Evolutionary conservation across 2,797 vertebrate species (phyloP).

Genomic region (Anniella stebbinsi): DNA sequence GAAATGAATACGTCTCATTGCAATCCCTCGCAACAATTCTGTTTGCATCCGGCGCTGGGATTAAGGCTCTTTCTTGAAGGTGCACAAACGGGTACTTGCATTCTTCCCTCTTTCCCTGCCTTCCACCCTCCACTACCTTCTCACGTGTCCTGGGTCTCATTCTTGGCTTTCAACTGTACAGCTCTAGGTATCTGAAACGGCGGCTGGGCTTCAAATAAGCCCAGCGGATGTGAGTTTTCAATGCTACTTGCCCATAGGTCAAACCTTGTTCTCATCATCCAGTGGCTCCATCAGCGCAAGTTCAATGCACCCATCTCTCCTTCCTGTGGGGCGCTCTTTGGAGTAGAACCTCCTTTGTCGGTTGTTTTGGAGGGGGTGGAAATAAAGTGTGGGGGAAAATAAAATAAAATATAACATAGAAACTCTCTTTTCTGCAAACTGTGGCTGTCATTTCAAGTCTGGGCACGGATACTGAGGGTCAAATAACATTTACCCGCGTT

Average conservation of each 20-base stretch:
- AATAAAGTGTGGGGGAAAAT: neutral
- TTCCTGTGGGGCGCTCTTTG: conserved; percentile 63
- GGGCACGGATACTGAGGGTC: conserved; percentile 40
- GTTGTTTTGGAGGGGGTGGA: conserved; percentile 28
- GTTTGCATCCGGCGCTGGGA: conserved; percentile 48
- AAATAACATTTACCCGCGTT: conserved; percentile 40
- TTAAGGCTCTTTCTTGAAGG: conserved; percentile 47
- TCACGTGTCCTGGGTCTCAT: conserved; percentile 23
- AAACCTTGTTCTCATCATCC: conserved; percentile 61
- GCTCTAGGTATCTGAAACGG: conserved; percentile 36
- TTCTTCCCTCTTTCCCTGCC: neutral
- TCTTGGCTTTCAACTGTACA: neutral
- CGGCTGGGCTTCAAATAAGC: conserved; percentile 59
- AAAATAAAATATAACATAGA: neutral
- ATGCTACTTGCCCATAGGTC: conserved; percentile 36
- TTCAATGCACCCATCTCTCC: conserved; percentile 53
- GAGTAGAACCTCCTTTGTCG: conserved; percentile 28
- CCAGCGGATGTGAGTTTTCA: conserved; percentile 60
- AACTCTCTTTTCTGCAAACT: conserved; percentile 41
- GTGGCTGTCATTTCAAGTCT: conserved; percentile 34
- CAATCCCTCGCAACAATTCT: conserved; percentile 49
- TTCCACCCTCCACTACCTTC: neutral
- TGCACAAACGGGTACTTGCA: conserved; percentile 5
- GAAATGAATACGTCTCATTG: fast-evolving
- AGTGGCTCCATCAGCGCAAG: conserved; percentile 68